Conservation (phyloP, 2,888 invertebrate species). For the Melipona beecheii region DNA sequence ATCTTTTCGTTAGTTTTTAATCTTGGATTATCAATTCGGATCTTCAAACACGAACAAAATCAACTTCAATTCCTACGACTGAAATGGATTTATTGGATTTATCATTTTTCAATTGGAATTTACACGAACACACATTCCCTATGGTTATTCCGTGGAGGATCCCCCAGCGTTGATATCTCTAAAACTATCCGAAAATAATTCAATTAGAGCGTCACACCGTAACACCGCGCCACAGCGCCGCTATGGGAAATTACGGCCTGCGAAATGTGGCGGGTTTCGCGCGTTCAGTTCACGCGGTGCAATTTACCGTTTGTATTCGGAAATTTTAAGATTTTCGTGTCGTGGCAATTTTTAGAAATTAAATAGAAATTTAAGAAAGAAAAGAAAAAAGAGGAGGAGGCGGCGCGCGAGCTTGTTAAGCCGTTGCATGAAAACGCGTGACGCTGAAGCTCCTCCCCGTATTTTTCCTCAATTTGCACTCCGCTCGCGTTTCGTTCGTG, state of each 20-base stretch:
- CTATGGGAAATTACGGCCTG: not conserved
- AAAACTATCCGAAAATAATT: too few relatives aligned
- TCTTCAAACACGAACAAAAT: too few relatives aligned
- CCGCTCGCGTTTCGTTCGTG: conserved; percentile 17
- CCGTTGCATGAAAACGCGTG: conserved; percentile 18
- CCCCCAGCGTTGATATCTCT: too few relatives aligned
- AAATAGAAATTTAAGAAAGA: not conserved
- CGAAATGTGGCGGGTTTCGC: not conserved
- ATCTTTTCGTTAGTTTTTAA: too few relatives aligned
- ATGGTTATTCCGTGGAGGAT: too few relatives aligned
- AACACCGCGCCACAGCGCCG: too few relatives aligned
- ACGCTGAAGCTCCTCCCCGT: conserved; percentile 11
- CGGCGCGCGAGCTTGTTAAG: conserved; percentile 9
- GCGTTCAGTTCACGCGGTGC: not conserved
- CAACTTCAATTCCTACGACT: too few relatives aligned
- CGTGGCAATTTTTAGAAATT: not conserved
- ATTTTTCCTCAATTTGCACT: conserved; percentile 31
- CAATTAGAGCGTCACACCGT: too few relatives aligned
- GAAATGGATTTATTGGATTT: too few relatives aligned
- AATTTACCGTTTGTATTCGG: not conserved
- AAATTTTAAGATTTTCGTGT: not conserved
- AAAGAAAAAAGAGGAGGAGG: not conserved
- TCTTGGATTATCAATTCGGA: too few relatives aligned
- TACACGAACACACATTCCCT: too few relatives aligned
- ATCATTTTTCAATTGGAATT: too few relatives aligned